These are phyloP conservation scores for Cavia aperea DNA, from an alignment of 2,113 vertebrate species.

Conservation along the genomic window DNA sequence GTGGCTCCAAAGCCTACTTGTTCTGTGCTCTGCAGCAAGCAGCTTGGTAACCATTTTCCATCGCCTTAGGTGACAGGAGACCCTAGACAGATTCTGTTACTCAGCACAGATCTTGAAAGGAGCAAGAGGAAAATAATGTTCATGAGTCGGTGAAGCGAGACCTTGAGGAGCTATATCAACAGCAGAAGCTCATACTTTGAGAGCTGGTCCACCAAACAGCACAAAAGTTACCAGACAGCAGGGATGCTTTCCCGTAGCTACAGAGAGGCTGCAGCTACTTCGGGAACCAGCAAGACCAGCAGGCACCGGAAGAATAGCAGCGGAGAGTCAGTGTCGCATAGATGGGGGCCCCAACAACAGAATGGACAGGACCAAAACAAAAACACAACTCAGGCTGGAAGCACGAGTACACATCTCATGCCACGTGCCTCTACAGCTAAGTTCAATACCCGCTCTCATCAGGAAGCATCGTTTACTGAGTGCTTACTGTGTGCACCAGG, in stretches of 20 bases:
- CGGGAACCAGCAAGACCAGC: background rate
- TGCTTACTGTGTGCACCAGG: rapidly evolving
- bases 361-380: background rate
- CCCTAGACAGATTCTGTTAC: background rate
- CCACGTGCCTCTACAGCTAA: background rate
- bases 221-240: background rate
- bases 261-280: background rate
- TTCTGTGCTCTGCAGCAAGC: background rate
- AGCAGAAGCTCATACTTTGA: background rate
- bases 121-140: background rate
- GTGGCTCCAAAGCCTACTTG: background rate
- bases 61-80: background rate
- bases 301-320: background rate
- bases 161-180: background rate
- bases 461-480: rapidly evolving
- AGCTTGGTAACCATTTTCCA: background rate
- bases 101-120: background rate
- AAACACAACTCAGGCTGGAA: background rate
- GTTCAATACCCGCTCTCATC: rapidly evolving
- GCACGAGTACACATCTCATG: background rate
- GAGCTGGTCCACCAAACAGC: background rate
- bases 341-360: background rate
- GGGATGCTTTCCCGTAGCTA: background rate
- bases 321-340: background rate
- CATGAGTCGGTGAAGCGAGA: background rate